Base-by-base conservation (phyloP, 2,888 invertebrate species). In the Tenthredo mesomela region DNA sequence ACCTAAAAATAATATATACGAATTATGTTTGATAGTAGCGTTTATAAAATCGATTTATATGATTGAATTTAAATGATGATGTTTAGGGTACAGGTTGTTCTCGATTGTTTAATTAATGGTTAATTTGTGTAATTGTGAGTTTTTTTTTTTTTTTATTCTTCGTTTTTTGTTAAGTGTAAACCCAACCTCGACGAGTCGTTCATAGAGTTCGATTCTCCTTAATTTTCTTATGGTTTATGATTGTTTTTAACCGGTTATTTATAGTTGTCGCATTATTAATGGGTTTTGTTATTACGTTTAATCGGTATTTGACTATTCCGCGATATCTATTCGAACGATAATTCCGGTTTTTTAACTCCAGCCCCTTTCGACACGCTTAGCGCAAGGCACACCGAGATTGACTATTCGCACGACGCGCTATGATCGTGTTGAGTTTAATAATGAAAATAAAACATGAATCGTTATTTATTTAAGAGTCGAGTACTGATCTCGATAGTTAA, bases 341-440 rank as follows among this genome's bases (percentile, higher is more conserved):
- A 71, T 70, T 83, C 61, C 80, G 43, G 83, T 83, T 85, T 67
- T 61, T 50, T 83, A 37, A 73, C 83, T 33, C 61, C 83, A 85
- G 75, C 85, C 82, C 83, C 84, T 58, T 77, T n/a, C 75, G 86
- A 88, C 86, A 87, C 86, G 87, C 87, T 80, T 85, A 88, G 88
- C 89, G 88, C 88, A 87, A 88, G 88, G 87, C 86, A 86, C 87
- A 86, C 84, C 86, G 86, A 86, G 85, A 86, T 88, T 88, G 89
- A 88, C 88, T 88, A 86, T 85, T 84, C 77, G 43, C 85, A 83
- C 58, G 78, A 82, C 83, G 86, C 86, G 82, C 65, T 73, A 67
- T 65, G 70, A 71, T 43, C 82, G 77, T 43, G 33, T 85, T 70
- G 61, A 43, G 43, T 58, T 21, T 25, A 61, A n/a, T 40, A 21